Percentiles rank a stretch among this genome's conserved stretches.
Conservation (phyloP, 2,797 vertebrate species). For the Helicolenus hilgendorfi region DNA sequence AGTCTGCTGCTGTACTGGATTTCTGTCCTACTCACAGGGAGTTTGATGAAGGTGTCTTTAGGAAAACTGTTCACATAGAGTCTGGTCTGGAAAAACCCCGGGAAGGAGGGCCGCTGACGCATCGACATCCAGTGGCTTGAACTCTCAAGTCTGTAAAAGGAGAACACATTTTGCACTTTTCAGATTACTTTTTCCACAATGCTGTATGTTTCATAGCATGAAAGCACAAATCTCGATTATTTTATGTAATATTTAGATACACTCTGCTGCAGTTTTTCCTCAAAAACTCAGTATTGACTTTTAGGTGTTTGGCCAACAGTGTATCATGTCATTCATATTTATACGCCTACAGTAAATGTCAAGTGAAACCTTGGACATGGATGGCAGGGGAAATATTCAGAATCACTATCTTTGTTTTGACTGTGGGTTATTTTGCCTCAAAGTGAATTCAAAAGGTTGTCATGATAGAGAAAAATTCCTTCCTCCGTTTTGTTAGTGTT, state of each 20-base stretch:
- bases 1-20: background rate
- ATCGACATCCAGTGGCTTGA: constrained; percentile 82
- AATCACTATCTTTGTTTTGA: constrained; percentile 20
- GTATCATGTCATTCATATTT: constrained; percentile 4
- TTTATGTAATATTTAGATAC: background rate
- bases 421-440: constrained; percentile 15
- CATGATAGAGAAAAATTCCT: constrained; percentile 18
- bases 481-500: background rate
- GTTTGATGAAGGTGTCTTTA: constrained; percentile 94
- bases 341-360: constrained; percentile 45
- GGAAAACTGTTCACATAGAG: constrained; percentile 87
- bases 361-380: constrained; percentile 5
- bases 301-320: background rate
- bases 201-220: background rate
- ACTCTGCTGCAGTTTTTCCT: background rate
- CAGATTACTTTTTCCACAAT: background rate
- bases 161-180: background rate
- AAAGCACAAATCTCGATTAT: background rate
- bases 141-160: constrained; percentile 82
- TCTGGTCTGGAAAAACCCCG: constrained; percentile 91
- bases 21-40: constrained; percentile 86
- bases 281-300: background rate
- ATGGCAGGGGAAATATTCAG: constrained; percentile 17
- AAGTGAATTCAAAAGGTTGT: constrained; percentile 51
- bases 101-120: constrained; percentile 84